Percentiles rank a stretch among this genome's conserved stretches.
phyloP scores from a whole-genome alignment of 2,113 vertebrate species.

The Corythoichthys haematopterus region DNA sequence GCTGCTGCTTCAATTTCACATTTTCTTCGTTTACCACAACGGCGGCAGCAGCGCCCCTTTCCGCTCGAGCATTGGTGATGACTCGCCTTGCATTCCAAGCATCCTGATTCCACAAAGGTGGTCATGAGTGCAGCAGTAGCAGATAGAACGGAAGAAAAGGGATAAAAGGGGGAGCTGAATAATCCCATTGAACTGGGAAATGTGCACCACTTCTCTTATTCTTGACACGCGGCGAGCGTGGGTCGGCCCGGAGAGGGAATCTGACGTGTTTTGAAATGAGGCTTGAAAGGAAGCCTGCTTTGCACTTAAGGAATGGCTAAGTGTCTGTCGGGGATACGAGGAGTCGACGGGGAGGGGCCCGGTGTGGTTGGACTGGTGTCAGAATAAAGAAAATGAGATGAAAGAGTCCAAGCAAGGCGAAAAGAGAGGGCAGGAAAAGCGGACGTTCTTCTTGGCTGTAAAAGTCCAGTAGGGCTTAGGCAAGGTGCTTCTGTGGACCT shows the following conservation, averaged over 20 bases:
- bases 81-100: constrained; percentile 15
- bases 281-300: constrained; percentile 61
- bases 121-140: constrained; percentile 22
- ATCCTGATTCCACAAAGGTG: constrained; percentile 45
- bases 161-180: constrained; percentile 52
- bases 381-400: constrained; percentile 28
- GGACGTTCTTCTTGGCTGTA: constrained; percentile 37
- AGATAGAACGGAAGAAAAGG: constrained; percentile 36
- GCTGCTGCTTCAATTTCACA: constrained; percentile 37
- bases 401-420: constrained; percentile 17
- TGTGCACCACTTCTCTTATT: constrained; percentile 56
- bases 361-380: constrained; percentile 2
- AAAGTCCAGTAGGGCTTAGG: constrained; percentile 25
- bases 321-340: constrained; percentile 44
- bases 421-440: constrained; percentile 14
- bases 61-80: constrained; percentile 38
- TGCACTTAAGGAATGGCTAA: constrained; percentile 56
- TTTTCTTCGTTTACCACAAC: constrained; percentile 39
- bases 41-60: constrained; percentile 25
- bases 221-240: constrained; percentile 41
- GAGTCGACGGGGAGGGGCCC: constrained; percentile 15
- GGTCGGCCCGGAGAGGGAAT: constrained; percentile 33
- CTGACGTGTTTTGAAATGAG: constrained; percentile 59
- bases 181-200: constrained; percentile 64
- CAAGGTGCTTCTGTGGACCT: constrained; percentile 5